These are phyloP conservation scores for Phalacrocorax aristotelis DNA, from an alignment of 2,113 vertebrate species.

Conservation along the genomic window DNA sequence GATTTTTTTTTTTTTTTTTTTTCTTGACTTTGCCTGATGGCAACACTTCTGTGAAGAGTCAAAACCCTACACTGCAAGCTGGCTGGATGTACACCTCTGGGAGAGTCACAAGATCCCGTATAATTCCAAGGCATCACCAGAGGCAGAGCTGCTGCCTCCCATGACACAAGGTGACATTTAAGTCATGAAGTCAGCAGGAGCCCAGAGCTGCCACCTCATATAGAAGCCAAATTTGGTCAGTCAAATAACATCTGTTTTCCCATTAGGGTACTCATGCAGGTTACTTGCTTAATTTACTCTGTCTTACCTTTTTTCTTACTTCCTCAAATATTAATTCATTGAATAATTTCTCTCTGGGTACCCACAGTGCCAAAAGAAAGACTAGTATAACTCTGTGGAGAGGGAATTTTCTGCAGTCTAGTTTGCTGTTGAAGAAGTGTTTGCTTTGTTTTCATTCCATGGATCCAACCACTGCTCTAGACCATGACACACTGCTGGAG, in stretches of 20 bases:
- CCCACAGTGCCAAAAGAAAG: not conserved
- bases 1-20: not conserved
- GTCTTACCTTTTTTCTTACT: not conserved
- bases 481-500: not conserved
- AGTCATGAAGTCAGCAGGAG: not conserved
- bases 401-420: not conserved
- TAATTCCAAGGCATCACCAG: not conserved
- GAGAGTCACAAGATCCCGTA: not conserved
- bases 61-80: not conserved
- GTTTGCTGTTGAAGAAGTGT: not conserved
- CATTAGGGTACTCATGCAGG: not conserved
- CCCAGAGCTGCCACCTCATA: not conserved
- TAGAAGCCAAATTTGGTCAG: not conserved
- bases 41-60: not conserved
- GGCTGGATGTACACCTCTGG: not conserved
- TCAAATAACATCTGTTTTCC: not conserved
- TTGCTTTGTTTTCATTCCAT: not conserved
- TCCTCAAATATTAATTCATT: conserved; percentile 7
- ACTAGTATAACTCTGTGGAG: not conserved
- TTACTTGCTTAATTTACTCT: not conserved
- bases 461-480: not conserved
- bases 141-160: not conserved
- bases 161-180: not conserved
- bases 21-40: fast-evolving
- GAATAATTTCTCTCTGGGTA: not conserved